Percentiles rank a stretch among this genome's conserved stretches.
Conservation (phyloP, 2,888 invertebrate species). For the Junonia oenone region DNA sequence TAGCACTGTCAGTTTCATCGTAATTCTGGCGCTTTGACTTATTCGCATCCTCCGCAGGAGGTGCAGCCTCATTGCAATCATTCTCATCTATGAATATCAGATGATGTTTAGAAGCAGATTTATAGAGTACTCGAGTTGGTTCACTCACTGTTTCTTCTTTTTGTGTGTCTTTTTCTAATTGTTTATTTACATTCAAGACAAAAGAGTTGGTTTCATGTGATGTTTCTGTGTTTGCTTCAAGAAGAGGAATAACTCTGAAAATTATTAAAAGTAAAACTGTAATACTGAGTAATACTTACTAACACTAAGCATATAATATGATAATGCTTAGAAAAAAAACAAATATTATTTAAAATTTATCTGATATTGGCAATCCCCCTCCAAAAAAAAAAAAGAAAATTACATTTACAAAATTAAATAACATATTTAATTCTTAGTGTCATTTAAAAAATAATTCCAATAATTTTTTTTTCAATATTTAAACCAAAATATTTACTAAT, state of each 20-base stretch:
- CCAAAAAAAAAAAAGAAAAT: too few relatives aligned
- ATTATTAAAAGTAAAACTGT: background rate
- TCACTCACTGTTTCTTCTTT: background rate
- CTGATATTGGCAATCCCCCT: too few relatives aligned
- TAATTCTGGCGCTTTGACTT: background rate
- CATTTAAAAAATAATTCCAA: too few relatives aligned
- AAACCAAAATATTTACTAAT: too few relatives aligned
- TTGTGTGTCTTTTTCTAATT: background rate
- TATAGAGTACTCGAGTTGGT: background rate
- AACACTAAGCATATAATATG: background rate
- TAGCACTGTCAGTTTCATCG: background rate
- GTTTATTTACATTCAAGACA: background rate
- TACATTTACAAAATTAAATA: too few relatives aligned
- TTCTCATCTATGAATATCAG: background rate
- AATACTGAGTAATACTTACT: background rate
- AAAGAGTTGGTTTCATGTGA: background rate
- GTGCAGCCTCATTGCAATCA: background rate
- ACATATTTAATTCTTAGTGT: too few relatives aligned
- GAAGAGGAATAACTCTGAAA: conserved; percentile 21
- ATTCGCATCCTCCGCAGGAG: too few relatives aligned
- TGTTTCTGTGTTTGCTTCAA: background rate
- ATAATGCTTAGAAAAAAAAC: background rate
- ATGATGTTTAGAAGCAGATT: background rate
- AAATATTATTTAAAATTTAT: too few relatives aligned
- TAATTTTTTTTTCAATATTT: too few relatives aligned